phyloP scores from a whole-genome alignment of 2,888 invertebrate species.

The Dioctria linearis region DNA sequence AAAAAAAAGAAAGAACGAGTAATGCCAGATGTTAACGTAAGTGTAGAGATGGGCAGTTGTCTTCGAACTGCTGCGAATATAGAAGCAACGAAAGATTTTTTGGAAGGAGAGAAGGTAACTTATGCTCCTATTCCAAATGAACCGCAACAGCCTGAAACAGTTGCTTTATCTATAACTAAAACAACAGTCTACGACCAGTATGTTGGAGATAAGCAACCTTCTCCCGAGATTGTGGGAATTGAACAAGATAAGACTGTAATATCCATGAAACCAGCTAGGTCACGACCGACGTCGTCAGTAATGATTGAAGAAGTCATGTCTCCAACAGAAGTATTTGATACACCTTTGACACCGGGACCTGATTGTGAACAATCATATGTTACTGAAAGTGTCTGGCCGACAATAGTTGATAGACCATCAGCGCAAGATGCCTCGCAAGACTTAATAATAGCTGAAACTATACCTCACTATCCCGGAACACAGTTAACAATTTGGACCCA shows the following conservation, averaged over 20 bases:
- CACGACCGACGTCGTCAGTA: constrained; percentile 71
- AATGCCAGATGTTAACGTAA: constrained; percentile 67
- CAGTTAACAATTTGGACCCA: constrained; percentile 71
- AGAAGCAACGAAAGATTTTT: constrained; percentile 45
- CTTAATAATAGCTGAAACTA: constrained; percentile 49
- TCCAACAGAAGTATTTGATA: constrained; percentile 70
- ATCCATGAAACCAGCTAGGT: constrained; percentile 62
- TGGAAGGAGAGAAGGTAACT: constrained; percentile 58
- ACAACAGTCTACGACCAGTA: constrained; percentile 66
- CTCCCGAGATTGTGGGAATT: constrained; percentile 12
- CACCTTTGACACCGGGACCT: constrained; percentile 72
- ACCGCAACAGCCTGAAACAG: constrained; percentile 60
- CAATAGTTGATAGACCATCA: constrained; percentile 54
- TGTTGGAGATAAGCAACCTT: constrained; percentile 26
- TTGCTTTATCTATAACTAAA: constrained; percentile 66
- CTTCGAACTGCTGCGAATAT: constrained; percentile 61
- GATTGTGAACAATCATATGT: constrained; percentile 64
- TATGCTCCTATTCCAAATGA: background rate
- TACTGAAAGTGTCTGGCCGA: constrained; percentile 64
- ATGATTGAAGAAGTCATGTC: constrained; percentile 74
- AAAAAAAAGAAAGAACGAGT: constrained; percentile 54
- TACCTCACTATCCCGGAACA: constrained; percentile 44
- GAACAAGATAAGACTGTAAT: constrained; percentile 66
- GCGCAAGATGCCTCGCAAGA: constrained; percentile 54
- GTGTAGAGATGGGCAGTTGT: constrained; percentile 65